A percentile compares a stretch with the other conserved stretches of the same genome.
These are phyloP conservation scores for Hemibagrus guttatus DNA, from an alignment of 2,797 vertebrate genomes.

Conservation along the genomic window DNA sequence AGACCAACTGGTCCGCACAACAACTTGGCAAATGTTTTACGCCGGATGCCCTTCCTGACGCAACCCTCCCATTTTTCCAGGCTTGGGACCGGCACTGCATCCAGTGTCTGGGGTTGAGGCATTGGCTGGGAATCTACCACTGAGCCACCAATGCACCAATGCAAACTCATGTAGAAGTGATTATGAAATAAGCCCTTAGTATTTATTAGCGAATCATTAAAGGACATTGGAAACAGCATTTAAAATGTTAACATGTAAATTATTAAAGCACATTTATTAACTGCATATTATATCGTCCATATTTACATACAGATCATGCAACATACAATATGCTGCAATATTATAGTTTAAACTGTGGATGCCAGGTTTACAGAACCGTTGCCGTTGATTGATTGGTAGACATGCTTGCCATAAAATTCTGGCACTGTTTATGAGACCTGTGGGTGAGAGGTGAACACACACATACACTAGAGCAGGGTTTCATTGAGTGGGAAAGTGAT, in stretches of 20 bases:
- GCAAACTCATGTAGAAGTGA: not conserved
- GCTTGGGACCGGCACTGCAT: no score
- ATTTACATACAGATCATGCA: not conserved
- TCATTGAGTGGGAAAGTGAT: constrained; percentile 19
- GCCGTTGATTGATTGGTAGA: constrained; percentile 33
- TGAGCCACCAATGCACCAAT: no score
- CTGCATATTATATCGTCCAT: not conserved
- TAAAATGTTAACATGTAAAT: not conserved
- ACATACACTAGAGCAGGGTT: constrained; percentile 16
- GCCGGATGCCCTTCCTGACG: no score
- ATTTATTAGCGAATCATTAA: not conserved
- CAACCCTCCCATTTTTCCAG: no score
- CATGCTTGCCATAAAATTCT: constrained; percentile 33
- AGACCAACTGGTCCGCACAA: no score
- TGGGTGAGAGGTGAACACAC: constrained; percentile 35
- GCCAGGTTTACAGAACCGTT: not conserved
- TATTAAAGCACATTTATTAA: not conserved
- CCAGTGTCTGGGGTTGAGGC: no score
- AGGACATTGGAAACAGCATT: not conserved
- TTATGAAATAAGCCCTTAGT: not conserved
- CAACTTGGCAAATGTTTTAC: no score
- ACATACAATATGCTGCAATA: not conserved
- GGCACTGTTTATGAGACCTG: constrained; percentile 32
- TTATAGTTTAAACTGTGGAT: not conserved
- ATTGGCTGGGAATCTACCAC: no score